Evolutionary conservation across 2,113 vertebrate genomes (phyloP).

Genomic region (Actenoides lindsayi): DNA sequence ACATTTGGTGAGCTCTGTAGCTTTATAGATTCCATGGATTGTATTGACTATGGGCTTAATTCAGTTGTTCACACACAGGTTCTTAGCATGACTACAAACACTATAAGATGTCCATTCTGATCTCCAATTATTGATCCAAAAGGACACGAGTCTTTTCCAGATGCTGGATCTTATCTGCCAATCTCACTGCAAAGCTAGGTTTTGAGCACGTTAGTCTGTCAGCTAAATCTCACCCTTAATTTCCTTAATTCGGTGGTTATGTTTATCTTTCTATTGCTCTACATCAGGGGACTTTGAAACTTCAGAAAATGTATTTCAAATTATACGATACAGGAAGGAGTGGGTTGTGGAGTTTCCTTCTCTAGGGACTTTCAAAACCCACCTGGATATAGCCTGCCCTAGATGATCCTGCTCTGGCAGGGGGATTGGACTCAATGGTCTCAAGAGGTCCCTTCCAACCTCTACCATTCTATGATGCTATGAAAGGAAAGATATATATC

Average conservation of each 20-base stretch:
- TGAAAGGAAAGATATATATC: background rate
- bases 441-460: no score
- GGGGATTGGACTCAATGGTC: no score
- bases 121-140: background rate
- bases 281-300: background rate
- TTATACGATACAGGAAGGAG: background rate
- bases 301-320: background rate
- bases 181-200: fast-evolving
- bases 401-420: no score
- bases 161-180: background rate
- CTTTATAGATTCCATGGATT: background rate
- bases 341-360: background rate
- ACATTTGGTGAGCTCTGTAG: background rate
- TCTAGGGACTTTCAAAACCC: no score
- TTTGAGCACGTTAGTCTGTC: background rate
- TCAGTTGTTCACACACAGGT: background rate
- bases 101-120: no score
- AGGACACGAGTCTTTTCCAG: background rate
- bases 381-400: no score
- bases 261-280: background rate
- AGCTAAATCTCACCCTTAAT: fast-evolving
- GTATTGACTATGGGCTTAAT: background rate
- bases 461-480: no score
- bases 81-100: background rate
- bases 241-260: background rate